phyloP scores from a whole-genome alignment of 2,888 invertebrate genomes.

The Ischnura elegans region DNA sequence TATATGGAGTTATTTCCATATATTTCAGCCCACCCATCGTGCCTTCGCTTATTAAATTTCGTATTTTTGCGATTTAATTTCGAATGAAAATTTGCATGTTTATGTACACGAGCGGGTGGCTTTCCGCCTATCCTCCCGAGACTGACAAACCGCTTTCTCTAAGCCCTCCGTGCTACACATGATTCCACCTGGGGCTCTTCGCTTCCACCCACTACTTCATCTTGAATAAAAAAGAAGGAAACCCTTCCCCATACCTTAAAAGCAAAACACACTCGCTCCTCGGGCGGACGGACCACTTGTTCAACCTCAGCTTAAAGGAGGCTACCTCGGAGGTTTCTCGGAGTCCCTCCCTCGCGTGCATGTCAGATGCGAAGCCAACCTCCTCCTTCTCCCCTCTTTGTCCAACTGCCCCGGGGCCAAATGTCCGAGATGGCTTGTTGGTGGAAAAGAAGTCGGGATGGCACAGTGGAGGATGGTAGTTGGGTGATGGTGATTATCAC shows the following conservation, averaged over 20 bases:
- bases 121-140: neutral
- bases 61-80: neutral
- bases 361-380: neutral
- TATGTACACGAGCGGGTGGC: neutral
- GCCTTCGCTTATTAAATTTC: neutral
- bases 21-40: neutral
- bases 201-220: neutral
- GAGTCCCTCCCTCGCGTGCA: neutral
- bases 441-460: slow-evolving; percentile 28
- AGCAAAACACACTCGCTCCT: slow-evolving; percentile 5
- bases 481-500: slow-evolving; percentile 47
- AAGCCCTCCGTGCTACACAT: neutral
- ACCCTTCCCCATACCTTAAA: neutral
- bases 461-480: slow-evolving; percentile 56
- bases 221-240: neutral
- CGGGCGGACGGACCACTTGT: neutral
- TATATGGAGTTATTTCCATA: neutral
- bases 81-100: neutral
- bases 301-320: neutral
- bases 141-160: neutral
- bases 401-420: slow-evolving; percentile 27
- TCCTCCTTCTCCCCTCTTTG: neutral
- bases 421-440: slow-evolving; percentile 12
- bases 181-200: neutral
- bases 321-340: neutral